Evolutionary conservation across 2,888 invertebrate species (phyloP), one percentile per base, ranked within the genome.

Genomic region (Ligdia adustata): DNA sequence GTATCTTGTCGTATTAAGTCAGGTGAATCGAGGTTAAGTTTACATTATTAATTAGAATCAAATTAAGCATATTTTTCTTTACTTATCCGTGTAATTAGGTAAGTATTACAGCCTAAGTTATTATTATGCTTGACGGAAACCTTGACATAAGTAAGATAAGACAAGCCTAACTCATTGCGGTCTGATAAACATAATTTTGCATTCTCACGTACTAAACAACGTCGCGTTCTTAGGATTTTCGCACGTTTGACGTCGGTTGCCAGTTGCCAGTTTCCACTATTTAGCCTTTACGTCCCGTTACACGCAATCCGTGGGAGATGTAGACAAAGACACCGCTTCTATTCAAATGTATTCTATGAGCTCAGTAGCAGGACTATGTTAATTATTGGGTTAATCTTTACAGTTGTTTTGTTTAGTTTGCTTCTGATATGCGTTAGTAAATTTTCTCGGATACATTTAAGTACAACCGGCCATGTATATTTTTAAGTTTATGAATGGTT

Each of bases 201-300:
- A 47, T 47, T 73, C 74, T 70, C 74, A 72, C 64, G 71, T 65
- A 55, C 60, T 54, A 70, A 61, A 24, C 24, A 64, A 61, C 57
- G 64, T 71, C 64, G 58, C 52, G 57, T 61, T 66, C 58, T 52
- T 56, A 48, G 41, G 56, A 65, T 71, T 72, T 82, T 80, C 79
- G 73, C 81, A 81, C 76, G 72, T 74, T 46, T 7, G 65, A 67
- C 62, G 59, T 64, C 58, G 61, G 45, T 46, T 62, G 44, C 54
- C 18, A 18, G 18, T 63, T 66, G 70, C 64, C 57, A 66, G 60
- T 64, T 71, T 34, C 27, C 24, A 35, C 29, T 18, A 38, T 41
- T 78, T 77, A 74, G 74, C 67, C 62, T 64, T 66, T 66, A 54
- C 69, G 72, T 76, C 65, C 84, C 84, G 85, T 87, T 86, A 85